Evolutionary conservation across 2,797 vertebrate species (phyloP).

Genomic region (Chrysolophus pictus): DNA sequence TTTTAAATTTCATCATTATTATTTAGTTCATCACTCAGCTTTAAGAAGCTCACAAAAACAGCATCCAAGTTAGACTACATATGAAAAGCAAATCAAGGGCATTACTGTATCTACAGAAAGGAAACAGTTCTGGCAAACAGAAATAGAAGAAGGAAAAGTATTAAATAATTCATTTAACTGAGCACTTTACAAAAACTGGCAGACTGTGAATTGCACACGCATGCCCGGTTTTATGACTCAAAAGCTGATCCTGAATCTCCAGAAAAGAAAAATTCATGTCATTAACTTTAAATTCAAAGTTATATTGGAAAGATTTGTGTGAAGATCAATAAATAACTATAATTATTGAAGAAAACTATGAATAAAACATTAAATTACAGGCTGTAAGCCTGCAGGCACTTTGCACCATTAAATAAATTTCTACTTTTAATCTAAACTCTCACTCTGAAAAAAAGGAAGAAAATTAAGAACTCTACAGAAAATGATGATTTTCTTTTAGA

Average conservation of each 20-base stretch:
- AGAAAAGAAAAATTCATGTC: background rate
- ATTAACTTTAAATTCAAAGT: slow-evolving; percentile 61
- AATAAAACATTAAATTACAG: slow-evolving; percentile 69
- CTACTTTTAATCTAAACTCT: slow-evolving; percentile 49
- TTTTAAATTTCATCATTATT: background rate
- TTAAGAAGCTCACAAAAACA: slow-evolving; percentile 22
- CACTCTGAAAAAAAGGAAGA: slow-evolving; percentile 27
- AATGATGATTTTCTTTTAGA: background rate
- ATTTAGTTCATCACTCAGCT: background rate
- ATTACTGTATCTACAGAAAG: slow-evolving; percentile 37
- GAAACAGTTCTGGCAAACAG: slow-evolving; percentile 46
- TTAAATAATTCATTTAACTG: slow-evolving; percentile 75
- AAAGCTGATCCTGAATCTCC: slow-evolving; percentile 51
- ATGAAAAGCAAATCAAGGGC: slow-evolving; percentile 63
- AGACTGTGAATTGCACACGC: slow-evolving; percentile 36
- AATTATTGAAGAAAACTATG: slow-evolving; percentile 73
- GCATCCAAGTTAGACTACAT: slow-evolving; percentile 1
- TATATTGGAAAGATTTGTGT: slow-evolving; percentile 44
- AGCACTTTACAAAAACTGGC: slow-evolving; percentile 52
- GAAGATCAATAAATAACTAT: slow-evolving; percentile 69
- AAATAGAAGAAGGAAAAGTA: slow-evolving; percentile 58
- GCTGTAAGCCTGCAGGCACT: slow-evolving; percentile 34
- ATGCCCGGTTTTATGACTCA: slow-evolving; percentile 46
- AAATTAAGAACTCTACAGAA: slow-evolving; percentile 16
- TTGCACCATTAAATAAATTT: slow-evolving; percentile 43